phyloP scores from a whole-genome alignment of 2,888 invertebrate species.

The Luperina nickerlii region DNA sequence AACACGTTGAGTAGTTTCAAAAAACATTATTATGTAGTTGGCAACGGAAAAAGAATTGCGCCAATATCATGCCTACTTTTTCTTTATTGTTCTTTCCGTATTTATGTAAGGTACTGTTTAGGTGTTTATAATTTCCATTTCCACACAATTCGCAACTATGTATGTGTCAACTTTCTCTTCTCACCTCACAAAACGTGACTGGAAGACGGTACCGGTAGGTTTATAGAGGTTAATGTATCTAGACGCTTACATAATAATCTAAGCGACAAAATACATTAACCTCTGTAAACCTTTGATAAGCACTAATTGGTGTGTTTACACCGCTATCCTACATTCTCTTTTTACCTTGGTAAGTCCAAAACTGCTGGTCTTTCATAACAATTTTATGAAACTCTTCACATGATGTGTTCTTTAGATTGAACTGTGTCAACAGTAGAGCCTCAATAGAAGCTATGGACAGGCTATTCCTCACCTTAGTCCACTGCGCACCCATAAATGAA shows the following conservation, averaged over 20 bases:
- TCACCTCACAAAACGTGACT: conserved; percentile 3
- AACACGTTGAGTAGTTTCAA: neutral
- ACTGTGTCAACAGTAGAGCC: too few species aligned
- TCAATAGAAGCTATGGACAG: too few species aligned
- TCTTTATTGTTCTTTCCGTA: neutral
- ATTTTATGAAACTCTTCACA: too few species aligned
- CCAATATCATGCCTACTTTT: neutral
- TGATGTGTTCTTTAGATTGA: too few species aligned
- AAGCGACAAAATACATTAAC: conserved; percentile 29
- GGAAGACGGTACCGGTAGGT: neutral
- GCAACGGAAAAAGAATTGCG: neutral
- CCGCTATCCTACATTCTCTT: neutral
- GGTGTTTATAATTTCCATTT: neutral
- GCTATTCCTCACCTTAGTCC: too few species aligned
- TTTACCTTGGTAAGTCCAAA: too few species aligned
- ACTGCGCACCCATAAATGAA: too few species aligned
- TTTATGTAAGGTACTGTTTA: neutral
- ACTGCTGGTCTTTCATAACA: too few species aligned
- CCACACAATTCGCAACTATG: neutral
- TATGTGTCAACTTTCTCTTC: conserved; percentile 29
- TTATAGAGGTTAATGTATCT: too few species aligned
- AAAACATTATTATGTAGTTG: neutral
- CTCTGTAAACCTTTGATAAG: conserved; percentile 35
- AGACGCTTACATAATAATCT: conserved; percentile 7
- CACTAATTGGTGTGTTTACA: conserved; percentile 17